Base-by-base conservation (phyloP, 2,888 invertebrate species). In the Drosophila prolongata region DNA sequence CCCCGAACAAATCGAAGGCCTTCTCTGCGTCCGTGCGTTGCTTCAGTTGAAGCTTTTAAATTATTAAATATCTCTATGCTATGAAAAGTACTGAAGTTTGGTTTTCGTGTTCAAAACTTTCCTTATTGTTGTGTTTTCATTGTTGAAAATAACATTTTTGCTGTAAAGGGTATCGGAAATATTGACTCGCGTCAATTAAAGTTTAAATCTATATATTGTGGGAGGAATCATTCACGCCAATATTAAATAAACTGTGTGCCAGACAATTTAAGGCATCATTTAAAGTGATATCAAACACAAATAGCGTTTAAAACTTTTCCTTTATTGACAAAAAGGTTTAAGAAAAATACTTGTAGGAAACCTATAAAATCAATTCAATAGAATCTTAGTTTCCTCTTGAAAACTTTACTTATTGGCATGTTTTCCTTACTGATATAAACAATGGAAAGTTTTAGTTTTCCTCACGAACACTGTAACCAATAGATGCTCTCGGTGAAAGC, bases 401-500 rank as follows among this genome's bases (percentile, higher is more conserved):
- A 10, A 59, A 34, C 34, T 42, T 54, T 34, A 13, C 3, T 10
- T 24, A 14, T 54, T 53, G 52, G 24, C 38, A 38, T 49, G 49
- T 14, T 38, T 54, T 53, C 6, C 14, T 6, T 42, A 9, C 40
- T 9, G 30, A 54, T 24, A 5, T 11, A 53, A 40, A 10, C 52
- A n/a, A 30, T n/a, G 11, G 10, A 53, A 58, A 54, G n/a, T 53
- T 58, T 52, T 3, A 11, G 19, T 14, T 11, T 9, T 40, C 19
- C 34, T n/a, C 14, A 34, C 16, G 16, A 1, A 16, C 1, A 14
- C 14, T 53, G 30, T 35, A 43, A 49, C 59, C 43, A 43, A 59
- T 42, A 47, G 40, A 58, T 40, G 40, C 30, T 46, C 34, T 14
- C 59, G 14, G 14, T 53, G 56, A 24, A 70, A 30, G 6, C 8